Conservation (phyloP, 2,888 invertebrate species). For the Ochropleura leucogaster region DNA sequence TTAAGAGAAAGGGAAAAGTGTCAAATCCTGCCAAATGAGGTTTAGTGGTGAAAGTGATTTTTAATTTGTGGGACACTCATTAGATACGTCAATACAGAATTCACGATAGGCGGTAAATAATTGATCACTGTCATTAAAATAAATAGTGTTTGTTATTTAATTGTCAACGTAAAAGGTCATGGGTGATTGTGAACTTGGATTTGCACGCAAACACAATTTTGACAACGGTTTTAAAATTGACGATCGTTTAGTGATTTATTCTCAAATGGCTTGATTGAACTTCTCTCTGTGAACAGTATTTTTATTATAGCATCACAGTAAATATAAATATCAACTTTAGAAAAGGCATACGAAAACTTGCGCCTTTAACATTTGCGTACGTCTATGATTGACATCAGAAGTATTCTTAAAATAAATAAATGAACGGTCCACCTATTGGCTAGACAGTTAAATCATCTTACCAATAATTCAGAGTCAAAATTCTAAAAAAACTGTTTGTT, state of each 20-base stretch:
- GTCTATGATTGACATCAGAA: background rate
- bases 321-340: background rate
- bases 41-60: conserved; percentile 57
- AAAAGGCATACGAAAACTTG: background rate
- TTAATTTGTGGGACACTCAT: conserved; percentile 51
- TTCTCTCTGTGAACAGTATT: background rate
- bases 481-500: conserved; percentile 30
- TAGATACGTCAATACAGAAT: conserved; percentile 54
- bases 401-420: background rate
- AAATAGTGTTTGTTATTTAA: conserved; percentile 45
- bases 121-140: conserved; percentile 44
- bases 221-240: conserved; percentile 21
- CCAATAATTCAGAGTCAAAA: background rate
- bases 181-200: conserved; percentile 24
- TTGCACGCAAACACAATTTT: conserved; percentile 43
- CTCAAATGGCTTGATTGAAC: background rate
- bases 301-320: background rate
- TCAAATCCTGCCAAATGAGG: conserved; percentile 42
- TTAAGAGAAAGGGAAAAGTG: conserved; percentile 46
- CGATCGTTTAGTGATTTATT: background rate
- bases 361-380: background rate
- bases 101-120: conserved; percentile 40
- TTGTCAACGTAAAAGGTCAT: conserved; percentile 56
- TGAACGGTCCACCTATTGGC: background rate
- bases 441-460: background rate